These are phyloP conservation scores for Percina caprodes DNA, from an alignment of 2,113 vertebrate genomes.

Conservation along the genomic window DNA sequence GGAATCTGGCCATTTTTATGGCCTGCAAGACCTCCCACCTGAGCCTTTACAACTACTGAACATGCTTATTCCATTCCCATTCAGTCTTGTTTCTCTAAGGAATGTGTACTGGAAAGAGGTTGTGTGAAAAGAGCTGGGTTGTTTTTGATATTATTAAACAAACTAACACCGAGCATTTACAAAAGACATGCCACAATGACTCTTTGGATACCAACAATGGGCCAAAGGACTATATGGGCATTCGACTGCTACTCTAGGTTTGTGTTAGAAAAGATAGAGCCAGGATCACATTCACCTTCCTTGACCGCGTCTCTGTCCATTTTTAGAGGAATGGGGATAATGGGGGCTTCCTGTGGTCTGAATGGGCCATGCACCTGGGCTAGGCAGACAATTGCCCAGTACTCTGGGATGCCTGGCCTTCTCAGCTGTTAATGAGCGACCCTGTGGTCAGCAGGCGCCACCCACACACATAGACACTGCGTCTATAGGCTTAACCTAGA, in stretches of 20 bases:
- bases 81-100: constrained; percentile 49
- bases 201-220: constrained; percentile 50
- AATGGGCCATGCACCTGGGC: constrained; percentile 83
- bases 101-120: constrained; percentile 33
- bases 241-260: constrained; percentile 35
- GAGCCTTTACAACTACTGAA: constrained; percentile 69
- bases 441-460: constrained; percentile 72
- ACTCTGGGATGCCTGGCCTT: constrained; percentile 72
- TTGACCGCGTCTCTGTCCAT: constrained; percentile 61
- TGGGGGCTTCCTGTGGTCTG: constrained; percentile 74
- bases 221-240: constrained; percentile 25
- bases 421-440: constrained; percentile 81
- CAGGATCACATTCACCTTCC: constrained; percentile 65
- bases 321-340: constrained; percentile 60
- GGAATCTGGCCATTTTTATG: constrained; percentile 82
- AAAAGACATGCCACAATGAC: constrained; percentile 54
- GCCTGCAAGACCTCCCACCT: constrained; percentile 79
- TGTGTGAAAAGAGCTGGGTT: constrained; percentile 48
- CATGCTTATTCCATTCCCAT: constrained; percentile 60
- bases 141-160: constrained; percentile 42
- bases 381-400: constrained; percentile 74
- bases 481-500: constrained; percentile 50
- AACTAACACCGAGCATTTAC: constrained; percentile 27
- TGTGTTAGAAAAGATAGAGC: constrained; percentile 42
- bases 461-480: constrained; percentile 58